These are phyloP conservation scores for Martes martes DNA, from an alignment of 2,113 vertebrate genomes.

Conservation along the genomic window DNA sequence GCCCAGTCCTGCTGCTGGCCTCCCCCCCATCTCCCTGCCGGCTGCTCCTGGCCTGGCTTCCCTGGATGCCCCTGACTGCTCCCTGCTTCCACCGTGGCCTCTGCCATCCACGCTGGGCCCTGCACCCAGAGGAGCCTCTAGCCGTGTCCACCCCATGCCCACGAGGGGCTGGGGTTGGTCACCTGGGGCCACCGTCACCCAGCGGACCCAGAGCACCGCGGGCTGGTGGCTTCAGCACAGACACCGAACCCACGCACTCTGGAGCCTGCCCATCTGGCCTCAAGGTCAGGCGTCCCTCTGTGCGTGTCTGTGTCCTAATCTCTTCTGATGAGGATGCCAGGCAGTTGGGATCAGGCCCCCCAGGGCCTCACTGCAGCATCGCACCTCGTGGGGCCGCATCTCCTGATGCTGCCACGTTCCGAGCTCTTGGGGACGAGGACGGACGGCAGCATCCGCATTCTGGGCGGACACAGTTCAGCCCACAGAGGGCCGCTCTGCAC, in stretches of 20 bases:
- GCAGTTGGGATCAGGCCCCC: background rate
- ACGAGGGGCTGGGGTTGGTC: background rate
- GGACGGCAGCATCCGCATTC: background rate
- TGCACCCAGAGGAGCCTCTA: background rate
- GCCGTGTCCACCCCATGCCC: background rate
- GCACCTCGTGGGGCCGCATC: background rate
- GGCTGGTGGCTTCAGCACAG: background rate
- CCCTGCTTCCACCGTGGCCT: background rate
- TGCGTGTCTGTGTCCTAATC: rapidly evolving
- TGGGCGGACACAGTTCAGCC: background rate
- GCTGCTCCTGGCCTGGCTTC: background rate
- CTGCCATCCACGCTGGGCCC: background rate
- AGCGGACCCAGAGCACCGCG: background rate
- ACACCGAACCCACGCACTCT: background rate
- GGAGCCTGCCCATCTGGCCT: background rate
- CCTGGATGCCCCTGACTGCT: background rate
- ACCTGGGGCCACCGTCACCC: background rate
- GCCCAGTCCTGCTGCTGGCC: background rate
- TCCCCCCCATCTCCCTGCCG: too few relatives aligned
- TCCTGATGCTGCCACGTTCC: background rate
- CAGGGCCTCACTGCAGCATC: rapidly evolving
- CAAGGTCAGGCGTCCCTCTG: background rate
- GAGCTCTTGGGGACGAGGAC: background rate
- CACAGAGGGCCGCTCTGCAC: too few relatives aligned
- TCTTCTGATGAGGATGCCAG: background rate